Evolutionary conservation across 2,888 invertebrate species (phyloP).

Genomic region (Argyresthia goedartella): DNA sequence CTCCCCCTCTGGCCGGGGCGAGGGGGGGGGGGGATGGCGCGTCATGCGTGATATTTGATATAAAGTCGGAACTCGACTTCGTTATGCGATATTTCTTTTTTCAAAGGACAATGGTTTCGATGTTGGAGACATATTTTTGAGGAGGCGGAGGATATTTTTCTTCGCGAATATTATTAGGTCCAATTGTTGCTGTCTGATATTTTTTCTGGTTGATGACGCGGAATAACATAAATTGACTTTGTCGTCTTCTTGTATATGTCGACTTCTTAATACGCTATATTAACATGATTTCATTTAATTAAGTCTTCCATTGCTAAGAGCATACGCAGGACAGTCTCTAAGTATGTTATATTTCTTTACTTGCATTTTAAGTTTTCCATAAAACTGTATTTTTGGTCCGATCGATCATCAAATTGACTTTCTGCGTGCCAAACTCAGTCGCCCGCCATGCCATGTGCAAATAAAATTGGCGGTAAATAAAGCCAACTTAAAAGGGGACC

Average conservation of each 20-base stretch:
- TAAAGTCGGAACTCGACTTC: constrained; percentile 70
- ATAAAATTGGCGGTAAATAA: constrained; percentile 51
- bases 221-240: background rate
- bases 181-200: background rate
- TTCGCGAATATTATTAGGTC: background rate
- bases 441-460: constrained; percentile 47
- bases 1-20: constrained; percentile 26
- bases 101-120: constrained; percentile 65
- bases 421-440: background rate
- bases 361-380: too few species aligned
- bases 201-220: background rate
- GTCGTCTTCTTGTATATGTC: too few species aligned
- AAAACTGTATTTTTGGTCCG: background rate
- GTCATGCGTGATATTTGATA: constrained; percentile 72
- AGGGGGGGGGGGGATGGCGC: constrained; percentile 38
- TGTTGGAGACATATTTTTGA: constrained; percentile 16
- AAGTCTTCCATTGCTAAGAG: too few species aligned
- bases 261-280: too few species aligned
- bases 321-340: too few species aligned
- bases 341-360: too few species aligned
- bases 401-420: too few species aligned
- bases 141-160: background rate
- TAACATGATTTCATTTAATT: too few species aligned
- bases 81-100: constrained; percentile 68
- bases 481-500: constrained; percentile 24